phyloP scores from a whole-genome alignment of 2,113 vertebrate genomes.

The Gnathonemus echidnorhynchus region DNA sequence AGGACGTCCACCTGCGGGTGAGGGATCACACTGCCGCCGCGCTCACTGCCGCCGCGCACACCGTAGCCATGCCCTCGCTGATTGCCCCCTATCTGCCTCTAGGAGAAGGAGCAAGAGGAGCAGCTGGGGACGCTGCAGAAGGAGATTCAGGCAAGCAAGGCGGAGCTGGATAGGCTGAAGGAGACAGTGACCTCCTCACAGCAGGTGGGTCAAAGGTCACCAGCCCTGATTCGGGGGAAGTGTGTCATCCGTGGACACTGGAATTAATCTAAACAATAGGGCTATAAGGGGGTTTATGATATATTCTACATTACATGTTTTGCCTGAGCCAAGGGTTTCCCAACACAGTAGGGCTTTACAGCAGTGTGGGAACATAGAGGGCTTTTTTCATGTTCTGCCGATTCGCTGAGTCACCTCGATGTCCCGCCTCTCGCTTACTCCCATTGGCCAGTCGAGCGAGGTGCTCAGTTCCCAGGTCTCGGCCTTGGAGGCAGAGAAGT shows the following conservation, averaged over 20 bases:
- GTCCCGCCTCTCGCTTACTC: background rate
- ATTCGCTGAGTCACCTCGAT: background rate
- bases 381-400: background rate
- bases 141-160: constrained; percentile 73
- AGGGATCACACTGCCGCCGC: constrained; percentile 7
- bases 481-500: constrained; percentile 62
- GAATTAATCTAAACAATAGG: background rate
- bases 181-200: constrained; percentile 61
- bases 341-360: background rate
- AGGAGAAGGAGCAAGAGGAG: constrained; percentile 79
- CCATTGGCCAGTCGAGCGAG: constrained; percentile 51
- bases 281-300: background rate
- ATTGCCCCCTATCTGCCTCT: background rate
- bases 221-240: background rate
- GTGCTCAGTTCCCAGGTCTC: constrained; percentile 54
- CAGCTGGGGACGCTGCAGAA: constrained; percentile 74
- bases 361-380: background rate
- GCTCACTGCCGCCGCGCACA: no score
- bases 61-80: background rate
- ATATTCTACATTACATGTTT: background rate
- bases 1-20: constrained; percentile 75
- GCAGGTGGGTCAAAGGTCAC: constrained; percentile 60
- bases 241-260: background rate
- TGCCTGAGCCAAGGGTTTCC: background rate
- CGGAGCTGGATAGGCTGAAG: constrained; percentile 72